A percentile compares a stretch with the other conserved stretches of the same genome.
These are phyloP conservation scores for Cephus pulcher DNA, from an alignment of 2,888 invertebrate genomes.

Conservation along the genomic window DNA sequence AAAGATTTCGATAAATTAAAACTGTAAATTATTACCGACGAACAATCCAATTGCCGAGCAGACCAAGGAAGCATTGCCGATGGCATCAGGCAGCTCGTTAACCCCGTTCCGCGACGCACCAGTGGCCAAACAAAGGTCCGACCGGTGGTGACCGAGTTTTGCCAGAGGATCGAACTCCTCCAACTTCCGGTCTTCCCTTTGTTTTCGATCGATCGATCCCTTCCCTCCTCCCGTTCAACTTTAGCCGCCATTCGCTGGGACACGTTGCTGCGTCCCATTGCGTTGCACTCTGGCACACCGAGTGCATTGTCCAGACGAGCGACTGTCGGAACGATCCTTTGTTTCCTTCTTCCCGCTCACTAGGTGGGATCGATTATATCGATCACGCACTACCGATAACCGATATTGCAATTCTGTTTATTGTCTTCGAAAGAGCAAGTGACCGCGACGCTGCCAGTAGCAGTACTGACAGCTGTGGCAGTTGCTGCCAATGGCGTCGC, in stretches of 20 bases:
- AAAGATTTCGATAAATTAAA: neutral
- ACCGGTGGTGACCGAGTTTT: constrained; percentile 37
- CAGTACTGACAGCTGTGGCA: neutral
- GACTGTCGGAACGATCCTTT: neutral
- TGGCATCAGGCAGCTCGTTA: constrained; percentile 14
- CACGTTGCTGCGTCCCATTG: neutral
- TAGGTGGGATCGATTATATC: neutral
- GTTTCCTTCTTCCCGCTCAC: neutral
- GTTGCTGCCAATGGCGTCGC: neutral
- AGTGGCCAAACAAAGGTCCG: constrained; percentile 22
- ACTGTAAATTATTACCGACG: neutral
- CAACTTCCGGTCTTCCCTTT: constrained; percentile 36
- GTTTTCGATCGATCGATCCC: constrained; percentile 24
- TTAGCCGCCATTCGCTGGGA: neutral
- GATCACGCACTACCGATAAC: neutral
- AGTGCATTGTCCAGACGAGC: neutral
- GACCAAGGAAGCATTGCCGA: neutral
- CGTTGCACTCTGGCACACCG: neutral
- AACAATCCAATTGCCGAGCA: neutral
- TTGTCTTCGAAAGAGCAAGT: neutral
- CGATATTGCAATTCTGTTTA: neutral
- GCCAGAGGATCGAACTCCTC: constrained; percentile 35
- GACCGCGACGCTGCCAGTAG: neutral
- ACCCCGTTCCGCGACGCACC: constrained; percentile 6
- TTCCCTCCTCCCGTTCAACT: constrained; percentile 19